A percentile compares a stretch with the other conserved stretches of the same genome.
Evolutionary conservation across 2,797 vertebrate genomes (phyloP).

Genomic region (Lepidocolaptes lacrymiger): DNA sequence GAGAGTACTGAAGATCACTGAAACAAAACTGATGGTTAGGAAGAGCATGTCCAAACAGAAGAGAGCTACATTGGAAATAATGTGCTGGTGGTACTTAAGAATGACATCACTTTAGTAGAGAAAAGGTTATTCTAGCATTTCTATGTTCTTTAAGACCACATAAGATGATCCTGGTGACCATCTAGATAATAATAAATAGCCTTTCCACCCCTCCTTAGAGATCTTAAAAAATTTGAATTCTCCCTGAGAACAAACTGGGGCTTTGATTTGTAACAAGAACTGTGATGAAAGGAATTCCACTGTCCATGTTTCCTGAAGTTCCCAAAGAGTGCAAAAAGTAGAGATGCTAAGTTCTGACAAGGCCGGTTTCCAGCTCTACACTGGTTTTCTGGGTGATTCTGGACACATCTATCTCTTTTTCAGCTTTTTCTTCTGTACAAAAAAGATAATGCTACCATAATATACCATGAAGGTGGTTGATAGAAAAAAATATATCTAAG

Average conservation of each 20-base stretch:
- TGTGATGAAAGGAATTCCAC: neutral
- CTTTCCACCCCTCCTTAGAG: neutral
- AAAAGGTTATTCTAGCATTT: neutral
- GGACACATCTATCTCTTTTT: neutral
- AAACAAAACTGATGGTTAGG: neutral
- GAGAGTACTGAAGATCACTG: neutral
- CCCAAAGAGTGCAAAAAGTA: neutral
- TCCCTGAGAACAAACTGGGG: accelerated
- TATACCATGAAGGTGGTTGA: neutral
- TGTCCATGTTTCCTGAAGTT: neutral
- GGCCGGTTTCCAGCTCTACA: neutral
- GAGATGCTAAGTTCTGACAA: neutral
- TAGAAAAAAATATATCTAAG: neutral
- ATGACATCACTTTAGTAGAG: neutral
- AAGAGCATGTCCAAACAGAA: neutral
- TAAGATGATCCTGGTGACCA: neutral
- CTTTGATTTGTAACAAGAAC: neutral
- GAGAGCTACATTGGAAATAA: neutral
- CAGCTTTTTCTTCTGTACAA: neutral
- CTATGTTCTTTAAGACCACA: neutral
- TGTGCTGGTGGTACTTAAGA: neutral
- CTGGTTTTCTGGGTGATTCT: neutral
- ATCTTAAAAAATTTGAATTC: neutral
- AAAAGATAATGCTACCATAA: neutral
- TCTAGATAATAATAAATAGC: neutral